Evolutionary conservation across 1,140 invertebrate species (phyloP).

Genomic region (Hylaeus volcanicus): DNA sequence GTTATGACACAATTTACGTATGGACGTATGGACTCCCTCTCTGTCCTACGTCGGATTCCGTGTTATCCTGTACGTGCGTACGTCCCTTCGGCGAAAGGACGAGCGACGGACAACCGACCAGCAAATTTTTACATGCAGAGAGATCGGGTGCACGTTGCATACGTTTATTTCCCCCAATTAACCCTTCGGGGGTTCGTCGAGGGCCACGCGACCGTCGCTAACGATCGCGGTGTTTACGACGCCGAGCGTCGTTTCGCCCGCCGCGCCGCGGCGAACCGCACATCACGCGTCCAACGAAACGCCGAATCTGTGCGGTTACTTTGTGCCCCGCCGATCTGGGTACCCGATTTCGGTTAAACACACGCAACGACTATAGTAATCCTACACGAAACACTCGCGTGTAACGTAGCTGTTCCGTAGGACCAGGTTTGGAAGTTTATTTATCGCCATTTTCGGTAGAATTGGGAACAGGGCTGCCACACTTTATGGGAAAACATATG

Average conservation of each 20-base stretch:
- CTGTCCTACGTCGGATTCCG: not conserved
- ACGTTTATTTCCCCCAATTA: conserved; percentile 80
- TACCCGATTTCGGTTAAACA: conserved; percentile 2
- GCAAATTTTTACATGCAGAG: conserved; percentile 51
- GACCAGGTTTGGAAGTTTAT: not conserved
- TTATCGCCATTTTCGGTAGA: too few species aligned
- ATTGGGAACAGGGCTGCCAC: too few species aligned
- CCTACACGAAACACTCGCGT: not conserved
- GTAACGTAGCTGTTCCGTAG: too few species aligned
- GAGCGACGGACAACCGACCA: conserved; percentile 24
- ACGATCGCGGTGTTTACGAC: conserved; percentile 76
- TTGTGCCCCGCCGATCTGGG: not conserved
- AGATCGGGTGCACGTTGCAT: conserved; percentile 68
- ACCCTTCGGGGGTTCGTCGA: conserved; percentile 73
- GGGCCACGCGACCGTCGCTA: conserved; percentile 78
- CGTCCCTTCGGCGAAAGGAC: not conserved
- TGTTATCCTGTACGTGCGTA: not conserved
- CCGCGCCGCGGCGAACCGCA: conserved; percentile 31
- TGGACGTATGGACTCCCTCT: conserved; percentile 5
- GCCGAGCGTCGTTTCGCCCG: conserved; percentile 27
- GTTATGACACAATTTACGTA: conserved; percentile 36
- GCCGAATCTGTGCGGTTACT: not conserved
- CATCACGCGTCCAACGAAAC: conserved; percentile 9
- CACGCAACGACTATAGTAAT: conserved; percentile 2
- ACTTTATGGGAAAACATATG: too few species aligned